phyloP scores from a whole-genome alignment of 2,888 invertebrate genomes.

The Macrosiphum euphorbiae region DNA sequence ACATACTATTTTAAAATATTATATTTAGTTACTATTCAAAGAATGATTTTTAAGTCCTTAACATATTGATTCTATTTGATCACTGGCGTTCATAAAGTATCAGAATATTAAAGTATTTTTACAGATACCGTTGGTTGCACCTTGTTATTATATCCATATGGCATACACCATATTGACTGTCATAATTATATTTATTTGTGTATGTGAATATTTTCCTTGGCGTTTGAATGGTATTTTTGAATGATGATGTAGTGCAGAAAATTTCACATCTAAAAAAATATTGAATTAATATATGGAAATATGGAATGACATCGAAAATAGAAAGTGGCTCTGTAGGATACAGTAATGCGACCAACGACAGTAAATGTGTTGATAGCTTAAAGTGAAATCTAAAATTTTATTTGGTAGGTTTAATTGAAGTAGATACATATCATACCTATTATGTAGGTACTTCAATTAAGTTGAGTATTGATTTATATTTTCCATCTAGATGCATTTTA shows the following conservation, averaged over 20 bases:
- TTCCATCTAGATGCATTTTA: neutral
- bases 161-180: neutral
- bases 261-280: neutral
- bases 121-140: neutral
- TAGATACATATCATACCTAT: neutral
- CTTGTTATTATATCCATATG: neutral
- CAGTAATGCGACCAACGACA: neutral
- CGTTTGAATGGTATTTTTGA: neutral
- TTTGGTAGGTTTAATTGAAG: neutral
- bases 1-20: neutral
- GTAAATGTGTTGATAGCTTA: neutral
- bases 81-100: neutral
- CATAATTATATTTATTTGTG: neutral
- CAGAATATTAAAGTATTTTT: neutral
- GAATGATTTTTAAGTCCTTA: neutral
- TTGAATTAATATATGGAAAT: neutral
- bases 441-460: neutral
- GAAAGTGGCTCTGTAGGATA: neutral
- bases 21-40: neutral
- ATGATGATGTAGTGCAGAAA: neutral
- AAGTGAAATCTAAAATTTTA: neutral
- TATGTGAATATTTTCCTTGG: neutral
- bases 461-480: neutral
- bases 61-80: neutral
- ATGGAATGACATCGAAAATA: neutral